Conservation (phyloP, 2,888 invertebrate genomes). For the Leptura quadrifasciata region DNA sequence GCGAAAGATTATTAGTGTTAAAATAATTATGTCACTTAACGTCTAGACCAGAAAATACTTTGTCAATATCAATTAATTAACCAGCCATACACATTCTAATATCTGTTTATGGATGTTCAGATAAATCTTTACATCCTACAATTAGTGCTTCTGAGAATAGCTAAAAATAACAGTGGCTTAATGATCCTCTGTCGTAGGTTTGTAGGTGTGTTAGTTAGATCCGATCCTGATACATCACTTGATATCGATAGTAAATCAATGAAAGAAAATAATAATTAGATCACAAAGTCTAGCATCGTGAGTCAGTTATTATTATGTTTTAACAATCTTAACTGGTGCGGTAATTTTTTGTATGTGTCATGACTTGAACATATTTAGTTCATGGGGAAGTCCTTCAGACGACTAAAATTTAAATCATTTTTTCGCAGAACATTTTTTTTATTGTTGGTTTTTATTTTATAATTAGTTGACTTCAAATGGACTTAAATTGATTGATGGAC, state of each 20-base stretch:
- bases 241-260: constrained; percentile 1
- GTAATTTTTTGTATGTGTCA: not conserved
- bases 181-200: not conserved
- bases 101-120: not conserved
- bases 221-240: not conserved
- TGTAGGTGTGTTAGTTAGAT: not conserved
- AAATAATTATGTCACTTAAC: not conserved
- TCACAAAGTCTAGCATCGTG: not conserved
- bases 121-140: not conserved
- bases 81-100: not conserved
- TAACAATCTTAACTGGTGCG: not conserved
- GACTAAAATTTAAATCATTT: not conserved
- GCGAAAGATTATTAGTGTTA: not conserved
- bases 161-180: not conserved
- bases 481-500: constrained; percentile 5
- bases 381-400: not conserved
- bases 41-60: not conserved
- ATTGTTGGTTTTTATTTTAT: not conserved
- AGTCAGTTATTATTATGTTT: not conserved
- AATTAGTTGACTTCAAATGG: not conserved
- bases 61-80: not conserved
- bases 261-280: not conserved
- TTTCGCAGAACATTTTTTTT: not conserved
- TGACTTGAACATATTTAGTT: not conserved
- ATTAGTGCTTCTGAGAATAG: constrained; percentile 7